A percentile compares a stretch with the other conserved stretches of the same genome.
phyloP scores from a whole-genome alignment of 2,113 vertebrate species.

The Picathartes gymnocephalus region DNA sequence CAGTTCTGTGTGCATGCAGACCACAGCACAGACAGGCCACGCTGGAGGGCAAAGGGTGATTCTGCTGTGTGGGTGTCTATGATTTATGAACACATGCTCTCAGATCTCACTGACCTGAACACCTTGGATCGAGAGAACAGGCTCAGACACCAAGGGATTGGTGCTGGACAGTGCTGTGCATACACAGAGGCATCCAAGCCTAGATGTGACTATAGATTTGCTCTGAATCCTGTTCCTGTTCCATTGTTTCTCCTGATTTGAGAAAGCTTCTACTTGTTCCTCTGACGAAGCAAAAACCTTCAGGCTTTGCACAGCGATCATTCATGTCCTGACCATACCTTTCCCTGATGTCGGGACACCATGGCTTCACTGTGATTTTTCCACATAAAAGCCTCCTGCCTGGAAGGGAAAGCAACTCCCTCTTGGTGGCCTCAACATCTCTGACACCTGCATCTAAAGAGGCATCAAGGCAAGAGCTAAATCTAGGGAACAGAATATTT shows the following conservation, averaged over 20 bases:
- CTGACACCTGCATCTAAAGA: background rate
- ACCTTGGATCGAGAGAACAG: background rate
- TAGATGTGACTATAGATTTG: background rate
- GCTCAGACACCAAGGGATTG: background rate
- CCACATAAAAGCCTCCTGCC: background rate
- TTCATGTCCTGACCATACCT: background rate
- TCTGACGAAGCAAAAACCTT: background rate
- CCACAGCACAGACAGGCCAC: accelerated
- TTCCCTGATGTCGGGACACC: background rate
- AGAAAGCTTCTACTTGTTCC: background rate
- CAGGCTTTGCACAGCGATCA: background rate
- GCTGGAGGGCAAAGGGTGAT: accelerated
- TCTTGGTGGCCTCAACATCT: background rate
- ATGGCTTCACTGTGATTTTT: background rate
- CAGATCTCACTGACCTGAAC: background rate
- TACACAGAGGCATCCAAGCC: background rate
- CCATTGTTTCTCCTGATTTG: background rate
- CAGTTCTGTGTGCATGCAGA: background rate
- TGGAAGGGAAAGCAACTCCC: background rate
- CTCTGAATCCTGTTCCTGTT: background rate
- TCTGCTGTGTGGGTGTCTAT: background rate
- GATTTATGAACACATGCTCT: background rate
- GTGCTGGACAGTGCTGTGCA: background rate
- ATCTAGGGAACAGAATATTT: background rate
- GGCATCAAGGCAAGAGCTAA: background rate